Conservation (phyloP, 1,140 invertebrate genomes). For the Ruditapes philippinarum region DNA sequence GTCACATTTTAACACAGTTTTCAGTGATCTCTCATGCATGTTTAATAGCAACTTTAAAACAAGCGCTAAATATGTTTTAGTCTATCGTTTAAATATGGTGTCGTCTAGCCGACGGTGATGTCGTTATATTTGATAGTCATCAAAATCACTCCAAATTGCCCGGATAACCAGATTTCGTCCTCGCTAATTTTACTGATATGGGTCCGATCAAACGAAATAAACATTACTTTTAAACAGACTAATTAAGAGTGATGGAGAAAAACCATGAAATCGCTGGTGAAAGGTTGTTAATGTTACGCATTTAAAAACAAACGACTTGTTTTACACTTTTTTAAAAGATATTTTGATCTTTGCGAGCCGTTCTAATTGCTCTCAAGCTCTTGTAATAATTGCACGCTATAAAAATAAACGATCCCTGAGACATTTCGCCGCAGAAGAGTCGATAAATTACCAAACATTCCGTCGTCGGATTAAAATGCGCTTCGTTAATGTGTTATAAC, state of each 20-base stretch:
- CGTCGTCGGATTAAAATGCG: too few species aligned
- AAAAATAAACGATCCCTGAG: too few species aligned
- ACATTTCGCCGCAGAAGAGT: too few species aligned
- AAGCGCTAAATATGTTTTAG: background rate
- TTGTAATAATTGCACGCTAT: too few species aligned
- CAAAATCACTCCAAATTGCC: background rate
- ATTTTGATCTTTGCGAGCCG: too few species aligned
- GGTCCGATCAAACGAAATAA: background rate
- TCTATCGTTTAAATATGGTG: background rate
- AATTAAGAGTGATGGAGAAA: background rate
- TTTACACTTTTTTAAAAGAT: background rate
- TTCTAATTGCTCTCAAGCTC: too few species aligned
- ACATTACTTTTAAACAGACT: background rate
- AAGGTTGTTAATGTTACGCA: background rate
- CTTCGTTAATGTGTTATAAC: too few species aligned
- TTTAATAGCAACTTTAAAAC: background rate
- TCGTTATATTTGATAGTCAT: slow-evolving; percentile 5
- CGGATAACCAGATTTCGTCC: background rate
- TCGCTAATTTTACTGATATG: background rate
- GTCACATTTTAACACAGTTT: background rate
- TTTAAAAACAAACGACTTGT: background rate
- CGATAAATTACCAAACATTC: too few species aligned
- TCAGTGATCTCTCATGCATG: background rate
- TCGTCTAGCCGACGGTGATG: background rate
- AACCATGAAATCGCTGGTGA: background rate